Percentiles rank a stretch among this genome's conserved stretches.
Evolutionary conservation across 2,113 vertebrate genomes (phyloP).

Genomic region (Cyprinus carpio): DNA sequence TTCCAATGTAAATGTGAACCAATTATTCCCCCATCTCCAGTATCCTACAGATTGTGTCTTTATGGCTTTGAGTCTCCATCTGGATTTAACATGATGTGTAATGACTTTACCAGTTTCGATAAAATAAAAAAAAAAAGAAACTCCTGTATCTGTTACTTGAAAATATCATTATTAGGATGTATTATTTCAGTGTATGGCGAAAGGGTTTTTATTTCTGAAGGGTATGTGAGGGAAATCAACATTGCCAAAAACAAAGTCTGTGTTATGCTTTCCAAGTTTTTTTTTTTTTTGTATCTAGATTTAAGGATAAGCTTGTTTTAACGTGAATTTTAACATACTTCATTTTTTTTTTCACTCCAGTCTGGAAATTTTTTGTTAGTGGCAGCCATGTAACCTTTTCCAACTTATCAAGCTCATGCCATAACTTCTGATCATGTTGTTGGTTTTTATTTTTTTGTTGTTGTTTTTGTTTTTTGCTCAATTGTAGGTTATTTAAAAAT

Average conservation of each 20-base stretch:
- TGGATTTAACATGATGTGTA: conserved; percentile 70
- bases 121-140: conserved; percentile 39
- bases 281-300: conserved; percentile 80
- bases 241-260: conserved; percentile 84
- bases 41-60: conserved; percentile 63
- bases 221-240: conserved; percentile 73
- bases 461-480: conserved; percentile 68
- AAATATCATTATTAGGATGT: conserved; percentile 73
- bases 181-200: conserved; percentile 67
- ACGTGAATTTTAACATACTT: conserved; percentile 79
- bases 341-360: conserved; percentile 69
- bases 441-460: conserved; percentile 85
- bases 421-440: conserved; percentile 97
- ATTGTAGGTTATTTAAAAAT: conserved; percentile 93
- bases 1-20: conserved; percentile 78
- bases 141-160: conserved; percentile 78
- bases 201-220: conserved; percentile 61
- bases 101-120: conserved; percentile 61
- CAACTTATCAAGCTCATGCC: conserved; percentile 70
- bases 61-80: conserved; percentile 60
- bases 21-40: conserved; percentile 57
- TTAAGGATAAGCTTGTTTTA: conserved; percentile 82
- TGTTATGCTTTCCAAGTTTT: conserved; percentile 79
- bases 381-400: conserved; percentile 71
- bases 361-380: conserved; percentile 81